Conservation (phyloP, 2,113 vertebrate genomes). For the Parus major region DNA sequence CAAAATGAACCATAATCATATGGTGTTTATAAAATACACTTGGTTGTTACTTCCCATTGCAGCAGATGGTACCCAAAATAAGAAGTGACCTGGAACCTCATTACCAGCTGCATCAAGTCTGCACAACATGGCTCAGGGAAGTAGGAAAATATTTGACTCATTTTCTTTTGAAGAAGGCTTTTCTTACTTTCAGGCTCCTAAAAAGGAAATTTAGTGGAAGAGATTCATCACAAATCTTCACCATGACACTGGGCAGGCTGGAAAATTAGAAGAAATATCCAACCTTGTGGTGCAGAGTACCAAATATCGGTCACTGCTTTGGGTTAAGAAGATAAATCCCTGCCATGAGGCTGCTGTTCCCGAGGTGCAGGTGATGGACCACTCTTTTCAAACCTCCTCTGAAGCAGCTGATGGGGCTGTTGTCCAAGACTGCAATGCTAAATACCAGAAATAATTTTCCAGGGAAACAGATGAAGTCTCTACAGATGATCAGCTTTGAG, state of each 20-base stretch:
- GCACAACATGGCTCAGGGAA: neutral
- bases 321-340: neutral
- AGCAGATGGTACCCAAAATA: conserved; percentile 58
- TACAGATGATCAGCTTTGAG: neutral
- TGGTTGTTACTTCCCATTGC: conserved; percentile 17
- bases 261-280: neutral
- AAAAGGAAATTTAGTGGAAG: neutral
- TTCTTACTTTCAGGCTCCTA: neutral
- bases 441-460: neutral
- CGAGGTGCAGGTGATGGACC: fast-evolving
- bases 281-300: neutral
- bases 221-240: neutral
- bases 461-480: neutral
- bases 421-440: neutral
- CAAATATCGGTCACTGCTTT: neutral
- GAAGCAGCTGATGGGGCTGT: neutral
- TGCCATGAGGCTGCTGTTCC: neutral
- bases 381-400: neutral
- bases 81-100: conserved; percentile 57
- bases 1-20: neutral
- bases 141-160: neutral
- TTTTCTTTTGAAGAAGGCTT: neutral
- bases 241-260: neutral
- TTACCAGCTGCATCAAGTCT: conserved; percentile 12
- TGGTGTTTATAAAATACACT: conserved; percentile 49